Base-by-base conservation (phyloP, 2,113 vertebrate genomes). In the Microcebus tavaratra region DNA sequence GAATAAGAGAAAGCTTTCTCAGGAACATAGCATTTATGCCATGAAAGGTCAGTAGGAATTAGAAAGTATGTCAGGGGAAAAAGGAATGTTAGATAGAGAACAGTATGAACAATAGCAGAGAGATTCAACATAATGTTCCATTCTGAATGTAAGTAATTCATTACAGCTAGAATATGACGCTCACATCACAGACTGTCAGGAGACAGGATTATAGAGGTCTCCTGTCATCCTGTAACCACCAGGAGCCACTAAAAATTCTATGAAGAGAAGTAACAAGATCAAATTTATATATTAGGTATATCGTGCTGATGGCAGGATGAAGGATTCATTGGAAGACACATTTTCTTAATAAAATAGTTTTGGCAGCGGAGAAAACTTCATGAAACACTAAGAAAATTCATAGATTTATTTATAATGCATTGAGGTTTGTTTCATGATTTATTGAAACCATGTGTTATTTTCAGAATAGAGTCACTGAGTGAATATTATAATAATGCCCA, bases 321-420 rank as follows among this genome's bases (percentile, higher is more conserved):
- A 84, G 20, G 39, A 70, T 79, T 36, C 31, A 45, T 27, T 75
- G n/a, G 4, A 96, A 90, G 39, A 8, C 8, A 29, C 18, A 57
- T 84, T 63, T 94, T 73, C 36, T 78, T 78, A 93, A 93, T 34
- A 81, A 94, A 94, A 92, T 48, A 61, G 31, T 82, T 92, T 84
- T 9, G 7, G 27, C 2, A 83, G n/a, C 4, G 13, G n/a, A 65
- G 80, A 85, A 95, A 23, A 13, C 68, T 50, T 90, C 29, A 48
- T 5, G 9, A 73, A 94, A 87, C 50, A 86, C 29, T 53, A 92
- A 90, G 80, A 80, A 39, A 61, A 42, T 48, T 31, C 29, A 93
- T 82, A n/a, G 25, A 63, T 88, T 92, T 95, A 92, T 95, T 96
- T 96, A 95, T 88, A 86, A 82, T n/a, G 81, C 34, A 25, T 6